A percentile compares a stretch with the other conserved stretches of the same genome.
Conservation (phyloP, 2,113 vertebrate genomes). For the Podarcis cretensis region DNA sequence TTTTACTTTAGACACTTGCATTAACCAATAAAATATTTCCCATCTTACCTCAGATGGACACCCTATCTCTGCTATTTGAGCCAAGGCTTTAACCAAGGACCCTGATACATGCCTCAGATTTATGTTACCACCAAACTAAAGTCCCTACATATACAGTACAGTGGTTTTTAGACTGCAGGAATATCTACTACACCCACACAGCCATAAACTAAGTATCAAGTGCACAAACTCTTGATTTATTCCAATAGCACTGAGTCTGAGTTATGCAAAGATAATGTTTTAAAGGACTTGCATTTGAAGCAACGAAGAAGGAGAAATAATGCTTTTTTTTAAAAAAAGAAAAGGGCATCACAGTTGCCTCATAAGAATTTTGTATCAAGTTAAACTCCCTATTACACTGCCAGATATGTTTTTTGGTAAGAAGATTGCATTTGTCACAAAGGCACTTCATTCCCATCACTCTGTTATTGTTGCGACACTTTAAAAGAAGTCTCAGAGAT, state of each 20-base stretch:
- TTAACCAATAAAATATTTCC: neutral
- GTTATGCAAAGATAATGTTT: conserved; percentile 26
- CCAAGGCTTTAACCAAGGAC: neutral
- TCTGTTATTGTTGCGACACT: conserved; percentile 18
- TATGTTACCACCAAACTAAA: neutral
- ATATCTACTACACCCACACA: conserved; percentile 31
- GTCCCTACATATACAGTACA: neutral
- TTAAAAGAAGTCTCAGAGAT: conserved; percentile 7
- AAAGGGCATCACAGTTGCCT: neutral
- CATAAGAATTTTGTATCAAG: conserved; percentile 41
- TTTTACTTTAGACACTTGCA: neutral
- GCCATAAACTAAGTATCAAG: conserved; percentile 36
- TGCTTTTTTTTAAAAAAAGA: neutral
- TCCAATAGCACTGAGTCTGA: neutral
- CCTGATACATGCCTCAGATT: neutral
- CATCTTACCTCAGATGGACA: too few species aligned
- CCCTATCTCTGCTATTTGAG: neutral
- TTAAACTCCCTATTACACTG: conserved; percentile 55
- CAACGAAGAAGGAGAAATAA: conserved; percentile 20
- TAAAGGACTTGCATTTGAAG: conserved; percentile 4
- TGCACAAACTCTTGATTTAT: conserved; percentile 35
- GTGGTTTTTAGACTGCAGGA: conserved; percentile 21
- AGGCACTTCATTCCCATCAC: conserved; percentile 14
- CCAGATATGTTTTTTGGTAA: conserved; percentile 4
- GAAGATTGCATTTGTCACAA: neutral